These are phyloP conservation scores for Stenchaetothrips biformis DNA, from an alignment of 2,888 invertebrate species.

Conservation along the genomic window DNA sequence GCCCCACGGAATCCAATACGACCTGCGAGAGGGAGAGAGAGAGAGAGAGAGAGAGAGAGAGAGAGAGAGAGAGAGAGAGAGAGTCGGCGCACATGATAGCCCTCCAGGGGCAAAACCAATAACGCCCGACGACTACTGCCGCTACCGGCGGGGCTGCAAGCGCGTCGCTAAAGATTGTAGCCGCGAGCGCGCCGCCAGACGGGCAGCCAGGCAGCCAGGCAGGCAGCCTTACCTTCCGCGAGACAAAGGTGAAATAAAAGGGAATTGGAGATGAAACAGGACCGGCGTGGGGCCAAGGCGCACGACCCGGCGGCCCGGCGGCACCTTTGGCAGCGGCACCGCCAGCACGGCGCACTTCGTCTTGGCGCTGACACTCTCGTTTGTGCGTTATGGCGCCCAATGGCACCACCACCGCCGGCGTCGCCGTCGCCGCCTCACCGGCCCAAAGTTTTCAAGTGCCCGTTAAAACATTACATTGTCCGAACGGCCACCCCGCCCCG, in stretches of 20 bases:
- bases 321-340: background rate
- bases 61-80: background rate
- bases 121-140: background rate
- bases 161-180: background rate
- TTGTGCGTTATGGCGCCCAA: background rate
- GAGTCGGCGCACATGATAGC: background rate
- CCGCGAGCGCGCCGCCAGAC: background rate
- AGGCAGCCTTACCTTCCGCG: too few relatives aligned
- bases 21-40: background rate
- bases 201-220: background rate
- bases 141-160: background rate
- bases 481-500: background rate
- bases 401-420: background rate
- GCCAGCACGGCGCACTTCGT: background rate
- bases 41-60: background rate
- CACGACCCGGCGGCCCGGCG: background rate
- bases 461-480: conserved; percentile 12
- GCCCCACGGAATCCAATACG: conserved; percentile 18
- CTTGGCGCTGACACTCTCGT: conserved; percentile 7
- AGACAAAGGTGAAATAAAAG: too few relatives aligned
- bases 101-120: conserved; percentile 13
- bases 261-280: too few relatives aligned
- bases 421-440: background rate
- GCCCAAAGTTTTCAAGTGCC: conserved; percentile 7
- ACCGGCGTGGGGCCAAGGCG: too few relatives aligned